Base-by-base conservation (phyloP, 2,888 invertebrate genomes). In the Ochropleura plecta region DNA sequence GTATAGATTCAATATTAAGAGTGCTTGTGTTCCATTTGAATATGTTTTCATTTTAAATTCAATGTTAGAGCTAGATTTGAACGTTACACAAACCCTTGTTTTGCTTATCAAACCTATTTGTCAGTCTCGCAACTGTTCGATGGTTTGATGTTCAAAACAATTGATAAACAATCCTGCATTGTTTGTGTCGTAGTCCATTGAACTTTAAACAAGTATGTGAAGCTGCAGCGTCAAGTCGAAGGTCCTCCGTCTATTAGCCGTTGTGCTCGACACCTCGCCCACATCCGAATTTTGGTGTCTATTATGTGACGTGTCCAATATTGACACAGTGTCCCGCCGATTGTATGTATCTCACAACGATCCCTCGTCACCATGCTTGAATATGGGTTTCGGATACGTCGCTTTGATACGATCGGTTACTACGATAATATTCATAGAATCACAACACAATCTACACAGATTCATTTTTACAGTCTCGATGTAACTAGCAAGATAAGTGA, bases 301-400 rank as follows among this genome's bases (percentile, higher is more conserved):
- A 93, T 95, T 93, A 93, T 93, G 85, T 83, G 82, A 87, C 86
- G 92, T 92, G 94, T 95, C 93, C 93, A 94, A 94, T 96, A 95
- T 96, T 96, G 95, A 95, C 95, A 95, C 92, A 90, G 92, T 92
- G 91, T 93, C 93, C 92, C 92, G 90, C 88, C 92, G 91, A 92
- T 92, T 93, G 93, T 93, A 86, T 88, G 86, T 88, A 86, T 87
- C 89, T 90, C 91, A 94, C 94, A 93, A 92, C 90, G 93, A 92
- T 94, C 95, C 95, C 95, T 90, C 91, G 95, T 95, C 95, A 95
- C 88, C 87, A 83, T 76, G 76, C 82, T 78, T 91, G 92, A 92
- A 93, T 93, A 89, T 91, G 91, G 91, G 90, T 91, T 90, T 91
- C 90, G 85, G 90, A 82, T 87, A 84, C 82, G 88, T 89, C 89